Percentiles rank a stretch among this genome's conserved stretches.
Evolutionary conservation across 2,113 vertebrate genomes (phyloP).

Genomic region (Stegastes partitus): DNA sequence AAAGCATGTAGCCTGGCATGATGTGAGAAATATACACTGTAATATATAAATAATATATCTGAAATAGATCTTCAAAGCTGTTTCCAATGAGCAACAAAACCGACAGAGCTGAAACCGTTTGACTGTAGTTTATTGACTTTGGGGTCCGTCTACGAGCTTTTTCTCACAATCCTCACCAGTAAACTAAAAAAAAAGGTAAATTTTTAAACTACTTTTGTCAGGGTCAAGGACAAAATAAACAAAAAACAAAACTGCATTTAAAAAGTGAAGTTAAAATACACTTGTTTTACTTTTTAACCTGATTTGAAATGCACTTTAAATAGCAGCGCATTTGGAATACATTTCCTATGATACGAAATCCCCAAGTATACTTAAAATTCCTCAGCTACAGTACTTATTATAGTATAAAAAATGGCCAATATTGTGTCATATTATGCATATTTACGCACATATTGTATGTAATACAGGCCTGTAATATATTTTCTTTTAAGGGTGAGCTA

Average conservation of each 20-base stretch:
- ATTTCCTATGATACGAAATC: background rate
- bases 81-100: conserved; percentile 19
- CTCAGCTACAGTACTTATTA: conserved; percentile 2
- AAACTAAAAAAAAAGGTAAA: background rate
- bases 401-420: conserved; percentile 9
- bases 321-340: conserved; percentile 5
- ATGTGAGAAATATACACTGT: background rate
- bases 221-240: background rate
- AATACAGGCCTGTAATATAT: conserved; percentile 5
- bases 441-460: background rate
- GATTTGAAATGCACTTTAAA: conserved; percentile 23
- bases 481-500: background rate
- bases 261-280: conserved; percentile 8
- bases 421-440: conserved; percentile 15
- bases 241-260: background rate
- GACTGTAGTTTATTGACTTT: background rate
- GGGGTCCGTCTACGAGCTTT: background rate
- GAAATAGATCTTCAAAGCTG: background rate
- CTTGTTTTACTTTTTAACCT: conserved; percentile 3
- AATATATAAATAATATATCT: background rate
- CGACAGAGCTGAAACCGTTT: background rate
- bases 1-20: background rate
- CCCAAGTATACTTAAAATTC: conserved; percentile 22
- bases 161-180: background rate
- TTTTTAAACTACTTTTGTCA: conserved; percentile 4